Conservation (phyloP, 2,888 invertebrate genomes). For the Phortica okadai region DNA sequence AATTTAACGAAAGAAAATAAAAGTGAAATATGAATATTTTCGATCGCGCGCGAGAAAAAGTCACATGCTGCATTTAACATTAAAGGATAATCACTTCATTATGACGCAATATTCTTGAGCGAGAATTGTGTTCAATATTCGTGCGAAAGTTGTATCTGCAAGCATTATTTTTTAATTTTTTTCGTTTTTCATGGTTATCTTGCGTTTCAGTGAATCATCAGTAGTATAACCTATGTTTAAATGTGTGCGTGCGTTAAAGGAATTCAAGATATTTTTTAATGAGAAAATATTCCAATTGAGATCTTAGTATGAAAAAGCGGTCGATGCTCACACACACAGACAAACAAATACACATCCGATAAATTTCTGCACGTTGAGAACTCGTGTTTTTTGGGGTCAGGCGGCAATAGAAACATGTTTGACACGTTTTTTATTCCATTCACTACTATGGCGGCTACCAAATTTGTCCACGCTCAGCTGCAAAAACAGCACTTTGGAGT, state of each 20-base stretch:
- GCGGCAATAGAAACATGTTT: not conserved
- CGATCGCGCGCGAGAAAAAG: slow-evolving; percentile 33
- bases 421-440: not conserved
- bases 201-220: not conserved
- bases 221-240: not conserved
- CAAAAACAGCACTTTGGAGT: not conserved
- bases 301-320: not conserved
- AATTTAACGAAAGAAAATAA: slow-evolving; percentile 11
- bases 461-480: not conserved
- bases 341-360: not conserved
- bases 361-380: not conserved
- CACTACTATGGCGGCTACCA: not conserved
- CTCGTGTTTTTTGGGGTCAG: not conserved
- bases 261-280: not conserved
- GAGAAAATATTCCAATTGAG: not conserved
- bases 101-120: not conserved
- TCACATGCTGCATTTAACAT: not conserved
- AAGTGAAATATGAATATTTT: slow-evolving; percentile 1
- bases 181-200: not conserved
- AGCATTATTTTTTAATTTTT: not conserved
- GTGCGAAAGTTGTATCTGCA: not conserved
- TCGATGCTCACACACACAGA: not conserved
- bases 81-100: not conserved
- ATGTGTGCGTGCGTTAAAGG: not conserved
- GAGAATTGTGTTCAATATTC: not conserved